These are phyloP conservation scores for Piscicola geometra DNA, from an alignment of 2,888 invertebrate species.

Conservation along the genomic window DNA sequence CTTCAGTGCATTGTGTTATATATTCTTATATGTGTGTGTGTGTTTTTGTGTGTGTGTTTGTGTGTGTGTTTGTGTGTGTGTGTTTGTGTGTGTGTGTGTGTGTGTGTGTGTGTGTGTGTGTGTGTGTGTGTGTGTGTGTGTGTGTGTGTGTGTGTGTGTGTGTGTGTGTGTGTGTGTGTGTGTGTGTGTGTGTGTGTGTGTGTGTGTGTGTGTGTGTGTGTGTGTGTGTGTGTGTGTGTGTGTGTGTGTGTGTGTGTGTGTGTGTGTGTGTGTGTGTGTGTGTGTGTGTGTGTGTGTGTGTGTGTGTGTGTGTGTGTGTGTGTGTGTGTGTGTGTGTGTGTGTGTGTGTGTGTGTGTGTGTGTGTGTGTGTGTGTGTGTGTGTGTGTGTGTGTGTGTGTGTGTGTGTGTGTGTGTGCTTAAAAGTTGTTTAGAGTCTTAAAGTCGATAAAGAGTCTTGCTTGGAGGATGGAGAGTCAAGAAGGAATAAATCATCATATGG, in stretches of 20 bases:
- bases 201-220: not conserved
- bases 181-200: not conserved
- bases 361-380: constrained; percentile 12
- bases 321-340: constrained; percentile 10
- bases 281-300: not conserved
- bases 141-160: not conserved
- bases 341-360: constrained; percentile 4
- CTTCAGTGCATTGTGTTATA: not conserved
- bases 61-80: constrained; percentile 11
- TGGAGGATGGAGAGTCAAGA: too few species aligned
- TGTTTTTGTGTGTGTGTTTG: not conserved
- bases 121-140: constrained; percentile 5
- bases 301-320: constrained; percentile 1
- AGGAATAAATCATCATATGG: too few species aligned
- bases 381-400: not conserved
- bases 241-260: not conserved
- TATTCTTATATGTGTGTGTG: constrained; percentile 6
- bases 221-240: not conserved
- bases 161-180: not conserved
- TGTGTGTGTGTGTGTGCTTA: constrained; percentile 2
- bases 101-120: constrained; percentile 12
- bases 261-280: not conserved
- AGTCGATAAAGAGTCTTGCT: too few species aligned
- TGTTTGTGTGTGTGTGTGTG: not conserved
- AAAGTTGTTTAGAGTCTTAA: too few species aligned